phyloP scores from a whole-genome alignment of 2,797 vertebrate species.

The Sebastiscus albofasciatus region DNA sequence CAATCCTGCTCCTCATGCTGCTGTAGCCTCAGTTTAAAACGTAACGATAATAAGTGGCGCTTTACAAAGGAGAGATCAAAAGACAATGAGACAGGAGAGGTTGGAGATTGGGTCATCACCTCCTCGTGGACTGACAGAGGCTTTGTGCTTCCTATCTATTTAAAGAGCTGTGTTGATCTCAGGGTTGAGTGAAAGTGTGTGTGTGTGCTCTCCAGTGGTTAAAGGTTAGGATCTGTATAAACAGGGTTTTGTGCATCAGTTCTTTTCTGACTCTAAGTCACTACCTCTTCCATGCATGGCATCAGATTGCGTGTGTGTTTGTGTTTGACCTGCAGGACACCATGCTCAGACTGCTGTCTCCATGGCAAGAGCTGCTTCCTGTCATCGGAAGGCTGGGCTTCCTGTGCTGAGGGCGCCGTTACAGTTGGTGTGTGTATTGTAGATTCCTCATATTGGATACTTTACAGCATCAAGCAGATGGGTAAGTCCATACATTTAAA shows the following conservation, averaged over 20 bases:
- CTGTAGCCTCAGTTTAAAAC: background rate
- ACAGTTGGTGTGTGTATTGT: constrained; percentile 18
- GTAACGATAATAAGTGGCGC: constrained; percentile 7
- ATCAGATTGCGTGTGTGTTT: constrained; percentile 41
- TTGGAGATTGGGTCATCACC: constrained; percentile 23
- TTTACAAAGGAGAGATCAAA: constrained; percentile 43
- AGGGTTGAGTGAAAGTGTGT: constrained; percentile 20
- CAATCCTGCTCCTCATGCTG: background rate
- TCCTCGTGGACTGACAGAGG: constrained; percentile 26
- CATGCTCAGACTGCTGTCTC: constrained; percentile 88
- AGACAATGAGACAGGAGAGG: constrained; percentile 26
- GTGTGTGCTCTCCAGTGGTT: constrained; percentile 1
- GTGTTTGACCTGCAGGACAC: constrained; percentile 82
- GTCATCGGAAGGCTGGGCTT: constrained; percentile 90
- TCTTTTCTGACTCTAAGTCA: constrained; percentile 18
- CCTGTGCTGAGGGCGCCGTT: constrained; percentile 79
- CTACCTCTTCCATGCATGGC: constrained; percentile 33
- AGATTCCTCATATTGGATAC: constrained; percentile 4
- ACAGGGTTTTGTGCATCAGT: constrained; percentile 38
- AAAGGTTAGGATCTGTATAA: constrained; percentile 59
- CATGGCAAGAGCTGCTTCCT: constrained; percentile 89
- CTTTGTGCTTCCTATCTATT: constrained; percentile 54
- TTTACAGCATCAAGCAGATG: background rate
- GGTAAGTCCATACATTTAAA: background rate
- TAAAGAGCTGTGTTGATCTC: constrained; percentile 33